Percentiles rank a stretch among this genome's conserved stretches.
Conservation (phyloP, 2,113 vertebrate genomes). For the Apistogramma diplotaenia region DNA sequence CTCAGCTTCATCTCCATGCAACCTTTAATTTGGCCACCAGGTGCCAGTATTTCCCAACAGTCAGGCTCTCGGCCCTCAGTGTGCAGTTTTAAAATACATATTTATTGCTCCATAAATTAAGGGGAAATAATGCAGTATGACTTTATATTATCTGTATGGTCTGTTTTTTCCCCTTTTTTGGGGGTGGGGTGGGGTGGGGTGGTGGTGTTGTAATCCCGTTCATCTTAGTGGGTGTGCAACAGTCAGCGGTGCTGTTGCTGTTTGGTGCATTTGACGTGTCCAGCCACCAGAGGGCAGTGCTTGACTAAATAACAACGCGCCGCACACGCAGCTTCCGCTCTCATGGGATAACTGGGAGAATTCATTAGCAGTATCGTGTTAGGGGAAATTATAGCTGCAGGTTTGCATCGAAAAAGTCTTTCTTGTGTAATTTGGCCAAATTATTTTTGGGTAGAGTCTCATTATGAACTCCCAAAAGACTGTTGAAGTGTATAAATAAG, state of each 20-base stretch:
- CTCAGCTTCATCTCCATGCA: neutral
- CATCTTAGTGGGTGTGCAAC: neutral
- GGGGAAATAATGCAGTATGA: no score
- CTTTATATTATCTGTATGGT: neutral
- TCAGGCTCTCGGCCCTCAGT: neutral
- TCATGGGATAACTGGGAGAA: neutral
- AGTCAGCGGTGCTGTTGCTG: neutral
- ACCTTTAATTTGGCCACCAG: neutral
- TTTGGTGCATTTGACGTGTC: neutral
- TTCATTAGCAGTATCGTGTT: neutral
- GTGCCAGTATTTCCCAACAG: neutral
- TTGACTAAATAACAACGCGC: neutral
- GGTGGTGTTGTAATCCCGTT: neutral
- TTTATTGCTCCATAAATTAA: no score
- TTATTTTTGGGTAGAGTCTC: neutral
- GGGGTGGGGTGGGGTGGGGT: no score
- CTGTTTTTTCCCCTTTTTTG: neutral
- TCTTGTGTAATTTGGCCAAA: neutral
- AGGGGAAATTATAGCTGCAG: neutral
- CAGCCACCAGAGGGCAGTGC: slow-evolving; percentile 33
- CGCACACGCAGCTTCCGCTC: neutral
- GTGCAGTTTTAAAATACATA: no score
- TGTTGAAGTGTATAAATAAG: neutral
- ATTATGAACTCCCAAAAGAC: neutral
- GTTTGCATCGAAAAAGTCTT: neutral